phyloP scores from a whole-genome alignment of 2,888 invertebrate species.

The Harpagoxenus sublaevis region DNA sequence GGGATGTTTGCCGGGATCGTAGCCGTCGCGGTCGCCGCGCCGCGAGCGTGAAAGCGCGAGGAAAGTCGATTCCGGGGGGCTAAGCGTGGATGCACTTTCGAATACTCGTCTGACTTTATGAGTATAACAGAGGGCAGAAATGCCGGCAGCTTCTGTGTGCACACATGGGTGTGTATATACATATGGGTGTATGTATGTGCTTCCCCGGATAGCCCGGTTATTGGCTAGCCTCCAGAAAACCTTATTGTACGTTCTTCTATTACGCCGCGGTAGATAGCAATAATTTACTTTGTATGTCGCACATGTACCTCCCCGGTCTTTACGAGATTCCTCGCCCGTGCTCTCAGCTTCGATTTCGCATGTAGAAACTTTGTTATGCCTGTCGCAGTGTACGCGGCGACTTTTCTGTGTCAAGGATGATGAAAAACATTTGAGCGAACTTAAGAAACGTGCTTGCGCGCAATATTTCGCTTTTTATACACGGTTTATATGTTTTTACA shows the following conservation, averaged over 20 bases:
- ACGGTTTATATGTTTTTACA: not conserved
- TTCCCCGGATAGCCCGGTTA: slow-evolving; percentile 36
- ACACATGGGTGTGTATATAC: not conserved
- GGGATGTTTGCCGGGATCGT: slow-evolving; percentile 32
- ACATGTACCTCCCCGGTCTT: slow-evolving; percentile 20
- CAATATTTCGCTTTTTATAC: slow-evolving; percentile 27
- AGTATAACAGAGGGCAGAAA: slow-evolving; percentile 39
- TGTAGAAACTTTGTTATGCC: slow-evolving; percentile 19
- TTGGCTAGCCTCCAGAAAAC: slow-evolving; percentile 46
- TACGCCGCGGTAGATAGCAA: slow-evolving; percentile 48
- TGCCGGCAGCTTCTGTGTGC: not conserved
- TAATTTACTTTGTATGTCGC: slow-evolving; percentile 55
- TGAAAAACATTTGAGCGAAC: slow-evolving; percentile 17
- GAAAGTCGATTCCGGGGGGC: slow-evolving; percentile 27
- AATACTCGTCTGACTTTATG: slow-evolving; percentile 47
- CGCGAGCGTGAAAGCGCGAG: slow-evolving; percentile 31
- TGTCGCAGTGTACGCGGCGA: slow-evolving; percentile 31
- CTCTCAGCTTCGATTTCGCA: slow-evolving; percentile 49
- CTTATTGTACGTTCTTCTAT: slow-evolving; percentile 56
- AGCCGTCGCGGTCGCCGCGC: too few species aligned
- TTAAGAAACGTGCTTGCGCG: slow-evolving; percentile 3
- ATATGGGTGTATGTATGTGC: not conserved
- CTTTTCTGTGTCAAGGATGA: slow-evolving; percentile 41
- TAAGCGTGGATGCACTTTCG: slow-evolving; percentile 49
- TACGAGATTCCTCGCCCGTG: slow-evolving; percentile 42